Conservation (phyloP, 2,113 vertebrate genomes). For the Egretta garzetta region DNA sequence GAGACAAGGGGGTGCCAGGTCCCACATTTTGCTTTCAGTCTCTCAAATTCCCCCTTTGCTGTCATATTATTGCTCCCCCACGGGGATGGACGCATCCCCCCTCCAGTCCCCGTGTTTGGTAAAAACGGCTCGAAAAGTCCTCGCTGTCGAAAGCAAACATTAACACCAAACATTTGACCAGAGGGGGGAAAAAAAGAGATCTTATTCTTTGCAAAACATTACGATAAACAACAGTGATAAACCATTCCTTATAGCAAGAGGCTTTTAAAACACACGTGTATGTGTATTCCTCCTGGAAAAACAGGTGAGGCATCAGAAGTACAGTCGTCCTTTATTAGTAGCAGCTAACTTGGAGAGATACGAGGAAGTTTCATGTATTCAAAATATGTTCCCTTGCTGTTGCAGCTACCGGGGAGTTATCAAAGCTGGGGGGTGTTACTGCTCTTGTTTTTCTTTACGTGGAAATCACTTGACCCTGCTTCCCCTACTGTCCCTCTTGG, state of each 20-base stretch:
- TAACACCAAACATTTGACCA: not conserved
- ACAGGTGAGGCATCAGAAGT: not conserved
- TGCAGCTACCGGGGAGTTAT: not conserved
- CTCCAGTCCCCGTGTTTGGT: not conserved
- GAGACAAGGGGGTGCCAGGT: not conserved
- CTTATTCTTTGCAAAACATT: not conserved
- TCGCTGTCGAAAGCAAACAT: not conserved
- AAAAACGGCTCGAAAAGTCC: rapidly evolving
- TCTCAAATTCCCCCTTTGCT: not conserved
- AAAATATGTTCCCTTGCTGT: not conserved
- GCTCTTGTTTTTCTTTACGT: not conserved
- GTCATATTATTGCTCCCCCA: not conserved
- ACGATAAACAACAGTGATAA: not conserved
- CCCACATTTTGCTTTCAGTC: not conserved
- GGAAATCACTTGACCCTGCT: not conserved
- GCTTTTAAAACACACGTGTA: not conserved
- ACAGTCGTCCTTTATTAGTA: not conserved
- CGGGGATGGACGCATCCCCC: rapidly evolving
- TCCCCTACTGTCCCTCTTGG: not conserved
- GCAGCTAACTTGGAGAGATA: not conserved
- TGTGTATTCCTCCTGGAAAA: not conserved
- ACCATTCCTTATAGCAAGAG: not conserved
- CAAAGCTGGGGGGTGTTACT: not conserved
- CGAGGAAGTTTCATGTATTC: not conserved
- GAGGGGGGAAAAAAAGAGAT: rapidly evolving